Percentiles rank a stretch among this genome's conserved stretches.
Evolutionary conservation across 2,113 vertebrate genomes (phyloP).

Genomic region (Ranitomeya imitator): DNA sequence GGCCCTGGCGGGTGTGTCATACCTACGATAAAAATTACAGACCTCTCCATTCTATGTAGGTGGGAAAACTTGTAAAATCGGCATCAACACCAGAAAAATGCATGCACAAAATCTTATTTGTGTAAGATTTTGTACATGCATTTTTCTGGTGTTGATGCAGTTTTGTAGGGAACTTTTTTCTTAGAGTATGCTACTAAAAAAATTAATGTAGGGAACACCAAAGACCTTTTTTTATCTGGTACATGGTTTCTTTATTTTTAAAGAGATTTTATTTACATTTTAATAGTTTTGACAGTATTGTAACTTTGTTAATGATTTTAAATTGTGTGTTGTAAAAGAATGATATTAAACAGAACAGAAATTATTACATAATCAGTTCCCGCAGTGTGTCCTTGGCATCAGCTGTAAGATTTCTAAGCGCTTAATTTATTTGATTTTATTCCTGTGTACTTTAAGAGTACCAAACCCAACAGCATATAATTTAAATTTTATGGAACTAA

Average conservation of each 20-base stretch:
- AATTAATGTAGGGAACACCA: background rate
- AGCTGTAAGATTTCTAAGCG: conserved; percentile 62
- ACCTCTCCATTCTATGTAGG: too few species aligned
- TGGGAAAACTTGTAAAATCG: too few species aligned
- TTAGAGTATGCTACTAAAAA: too few species aligned
- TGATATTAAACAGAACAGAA: conserved; percentile 56
- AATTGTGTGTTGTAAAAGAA: conserved; percentile 62
- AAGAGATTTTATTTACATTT: conserved; percentile 27
- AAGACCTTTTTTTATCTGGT: background rate
- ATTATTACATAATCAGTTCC: conserved; percentile 62
- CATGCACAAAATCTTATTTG: too few species aligned
- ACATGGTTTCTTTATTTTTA: background rate
- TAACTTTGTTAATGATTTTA: conserved; percentile 60
- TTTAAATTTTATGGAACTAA: conserved; percentile 63
- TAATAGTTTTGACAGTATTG: conserved; percentile 59
- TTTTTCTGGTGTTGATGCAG: too few species aligned
- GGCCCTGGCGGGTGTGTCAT: too few species aligned
- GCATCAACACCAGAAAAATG: too few species aligned
- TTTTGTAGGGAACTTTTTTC: too few species aligned
- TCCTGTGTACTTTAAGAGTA: conserved; percentile 64
- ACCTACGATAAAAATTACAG: too few species aligned
- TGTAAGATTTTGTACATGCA: too few species aligned
- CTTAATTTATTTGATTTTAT: conserved; percentile 66
- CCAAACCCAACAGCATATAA: conserved; percentile 61
- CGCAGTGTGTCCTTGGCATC: conserved; percentile 61